Evolutionary conservation across 2,888 invertebrate genomes (phyloP), one percentile per base, ranked within the genome.

Genomic region (Helobdella robusta): DNA sequence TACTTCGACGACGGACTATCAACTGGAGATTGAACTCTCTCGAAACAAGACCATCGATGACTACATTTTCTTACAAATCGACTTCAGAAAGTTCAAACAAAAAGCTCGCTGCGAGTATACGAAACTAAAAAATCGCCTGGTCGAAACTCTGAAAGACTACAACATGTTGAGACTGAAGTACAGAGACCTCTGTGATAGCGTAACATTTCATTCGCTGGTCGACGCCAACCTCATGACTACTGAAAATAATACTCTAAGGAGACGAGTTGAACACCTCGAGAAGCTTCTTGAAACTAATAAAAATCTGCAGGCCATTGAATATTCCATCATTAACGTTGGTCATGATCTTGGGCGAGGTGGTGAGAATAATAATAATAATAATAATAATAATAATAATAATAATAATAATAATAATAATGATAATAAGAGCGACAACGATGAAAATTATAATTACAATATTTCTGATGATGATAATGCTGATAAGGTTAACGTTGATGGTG

Each of bases 81-180:
- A 68, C 18, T 63, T 56, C 58, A 48, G 46, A 25, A 44, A 59
- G 60, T 65, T 67, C 36, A 65, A 64, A 23, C 4, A 36, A n/a
- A 64, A 65, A 54, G 64, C 64, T 23, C 59, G 59, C n/a, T 36
- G 34, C 25, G 67, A 67, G 23, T 64, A 67, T 46, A 28, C 34
- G 20, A 46, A 54, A 25, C 59, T 67, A 2, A 67, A 64, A 35
- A 34, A 28, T 32, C 34, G 67, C 15, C 60, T 67, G 20, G 60
- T 67, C 2, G 46, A 65, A 6, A 59, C 64, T 15, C 25, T 67
- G 40, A 58, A 48, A 30, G 64, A 67, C 36, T 65, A 59, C 52
- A 65, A 62, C 50, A 28, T 48, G 30, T 44, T 62, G 50, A 62
- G 35, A 28, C 15, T 62, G 32, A 62, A 32, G 50, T 62, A 62